These are phyloP conservation scores for Vicugna pacos DNA, from an alignment of 2,113 vertebrate genomes.

Conservation along the genomic window DNA sequence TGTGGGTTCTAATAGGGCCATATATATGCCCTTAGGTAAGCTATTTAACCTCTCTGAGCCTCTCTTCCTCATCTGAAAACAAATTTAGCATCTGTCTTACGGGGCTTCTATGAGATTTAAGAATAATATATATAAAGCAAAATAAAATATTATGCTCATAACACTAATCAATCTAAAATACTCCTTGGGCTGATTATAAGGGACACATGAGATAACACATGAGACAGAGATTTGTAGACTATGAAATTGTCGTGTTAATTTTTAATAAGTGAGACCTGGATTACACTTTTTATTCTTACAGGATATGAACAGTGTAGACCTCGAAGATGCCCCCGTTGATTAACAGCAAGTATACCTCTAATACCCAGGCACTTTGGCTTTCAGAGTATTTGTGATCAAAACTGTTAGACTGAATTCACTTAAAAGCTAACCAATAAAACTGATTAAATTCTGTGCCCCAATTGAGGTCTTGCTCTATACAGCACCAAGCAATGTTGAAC, in stretches of 20 bases:
- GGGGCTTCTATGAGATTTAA: not conserved
- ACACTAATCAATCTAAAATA: not conserved
- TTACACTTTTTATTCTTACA: not conserved
- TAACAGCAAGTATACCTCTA: not conserved
- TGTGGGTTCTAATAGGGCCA: not conserved
- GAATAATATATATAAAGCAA: not conserved
- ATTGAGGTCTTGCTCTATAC: not conserved
- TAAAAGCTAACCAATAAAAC: not conserved
- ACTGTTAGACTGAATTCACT: conserved; percentile 27
- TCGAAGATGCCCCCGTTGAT: not conserved
- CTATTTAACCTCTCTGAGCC: not conserved
- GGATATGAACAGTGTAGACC: not conserved
- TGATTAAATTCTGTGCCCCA: not conserved
- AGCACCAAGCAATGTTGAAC: not conserved
- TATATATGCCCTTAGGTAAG: not conserved
- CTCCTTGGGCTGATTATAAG: not conserved
- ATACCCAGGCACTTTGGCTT: not conserved
- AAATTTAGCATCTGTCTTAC: not conserved
- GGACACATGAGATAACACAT: not conserved
- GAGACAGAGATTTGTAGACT: not conserved
- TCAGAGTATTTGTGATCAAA: not conserved
- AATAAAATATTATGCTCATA: not conserved
- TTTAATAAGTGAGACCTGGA: not conserved
- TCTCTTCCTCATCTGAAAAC: not conserved
- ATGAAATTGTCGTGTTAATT: not conserved